Base-by-base conservation (phyloP, 2,113 vertebrate genomes). In the Lamprologus tigripictilis region DNA sequence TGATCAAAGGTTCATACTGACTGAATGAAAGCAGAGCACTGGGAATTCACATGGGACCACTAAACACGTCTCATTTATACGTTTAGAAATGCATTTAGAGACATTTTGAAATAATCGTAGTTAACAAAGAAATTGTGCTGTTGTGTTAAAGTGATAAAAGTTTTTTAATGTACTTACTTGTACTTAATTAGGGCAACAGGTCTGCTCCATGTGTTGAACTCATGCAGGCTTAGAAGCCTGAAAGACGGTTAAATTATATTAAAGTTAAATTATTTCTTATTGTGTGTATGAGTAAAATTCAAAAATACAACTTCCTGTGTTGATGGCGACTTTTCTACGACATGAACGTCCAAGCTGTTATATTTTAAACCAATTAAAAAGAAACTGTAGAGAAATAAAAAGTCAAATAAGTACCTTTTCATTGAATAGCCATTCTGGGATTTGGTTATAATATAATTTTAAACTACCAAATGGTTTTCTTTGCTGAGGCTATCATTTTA, bases 361-460 rank as follows among this genome's bases (percentile, higher is more conserved):
- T 33, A 8, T n/a, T 78, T 28, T 78, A 51, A 51, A 78, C 73
- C 73, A 33, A 51, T 51, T 78, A 33, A n/a, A n/a, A 78, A 49
- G 17, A 51, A 78, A 78, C 45, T 0, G 28, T 51, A 31, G 45
- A 78, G 45, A 78, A 51, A n/a, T 78, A 33, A 51, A 78, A 78
- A 2, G 71, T 31, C 37, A 73, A 73, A 45, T 45, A 26, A 73
- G 37, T 26, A 7, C 3, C 5, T 10, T 73, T 73, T 45, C 16
- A 31, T 19, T 19, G 71, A 76, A 76, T 12, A 19, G 23, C 4
- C 23, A 76, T n/a, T 78, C 23, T 78, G 71, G 71, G 68, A 76
- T 26, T 76, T 49, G 9, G 9, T 78, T 78, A n/a, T 49, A n/a
- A 49, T 31, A 49, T 31, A 19, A 19, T 28, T 76, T 76, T 8